A percentile compares a stretch with the other conserved stretches of the same genome.
Conservation (phyloP, 2,113 vertebrate genomes). For the Aramus guarauna region DNA sequence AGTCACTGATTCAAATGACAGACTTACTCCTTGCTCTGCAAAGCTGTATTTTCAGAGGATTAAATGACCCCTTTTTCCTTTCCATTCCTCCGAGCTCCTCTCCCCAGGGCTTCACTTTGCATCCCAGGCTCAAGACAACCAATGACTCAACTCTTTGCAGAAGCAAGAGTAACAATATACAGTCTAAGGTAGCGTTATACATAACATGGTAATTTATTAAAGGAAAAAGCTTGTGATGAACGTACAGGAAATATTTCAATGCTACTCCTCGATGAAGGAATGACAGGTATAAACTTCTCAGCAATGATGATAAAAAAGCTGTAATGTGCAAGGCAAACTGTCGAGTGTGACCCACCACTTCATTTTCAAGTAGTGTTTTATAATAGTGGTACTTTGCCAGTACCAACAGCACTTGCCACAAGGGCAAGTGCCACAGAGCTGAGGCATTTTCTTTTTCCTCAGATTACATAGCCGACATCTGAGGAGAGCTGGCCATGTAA, state of each 20-base stretch:
- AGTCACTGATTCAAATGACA: conserved; percentile 13
- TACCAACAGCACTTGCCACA: neutral
- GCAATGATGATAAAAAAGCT: neutral
- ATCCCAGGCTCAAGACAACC: neutral
- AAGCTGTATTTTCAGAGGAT: neutral
- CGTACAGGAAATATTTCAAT: neutral
- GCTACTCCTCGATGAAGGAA: neutral
- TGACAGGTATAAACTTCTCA: neutral
- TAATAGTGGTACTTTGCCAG: neutral
- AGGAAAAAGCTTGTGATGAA: neutral
- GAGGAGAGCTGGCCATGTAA: neutral
- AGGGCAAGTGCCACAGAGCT: neutral
- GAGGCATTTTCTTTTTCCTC: neutral
- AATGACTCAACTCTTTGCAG: neutral
- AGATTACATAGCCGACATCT: neutral
- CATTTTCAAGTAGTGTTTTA: neutral
- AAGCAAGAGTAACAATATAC: neutral
- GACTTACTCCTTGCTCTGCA: neutral
- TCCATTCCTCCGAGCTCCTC: neutral
- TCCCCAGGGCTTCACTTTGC: neutral
- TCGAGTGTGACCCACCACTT: neutral
- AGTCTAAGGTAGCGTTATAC: neutral
- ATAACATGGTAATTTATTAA: neutral
- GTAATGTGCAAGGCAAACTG: neutral
- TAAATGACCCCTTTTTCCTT: neutral